Base-by-base conservation (phyloP, 1,140 invertebrate genomes). In the Drosophila yakuba region DNA sequence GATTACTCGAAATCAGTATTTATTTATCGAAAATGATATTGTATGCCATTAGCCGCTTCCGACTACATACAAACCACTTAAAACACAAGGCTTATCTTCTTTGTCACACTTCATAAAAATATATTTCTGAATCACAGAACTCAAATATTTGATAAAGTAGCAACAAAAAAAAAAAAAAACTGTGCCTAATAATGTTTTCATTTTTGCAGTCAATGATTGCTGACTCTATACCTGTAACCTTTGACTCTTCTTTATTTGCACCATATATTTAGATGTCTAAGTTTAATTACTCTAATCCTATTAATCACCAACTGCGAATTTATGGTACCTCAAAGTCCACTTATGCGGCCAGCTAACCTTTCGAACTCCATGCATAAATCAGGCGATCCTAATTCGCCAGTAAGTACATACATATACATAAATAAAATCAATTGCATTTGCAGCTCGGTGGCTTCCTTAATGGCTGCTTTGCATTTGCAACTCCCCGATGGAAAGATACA, bases 281-380 rank as follows among this genome's bases (percentile, higher is more conserved):
- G 14, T 4, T 17, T 4, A 61, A 66, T 48, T 15, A 14, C 20
- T 43, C 35, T 11, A 15, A 50, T 38, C 8, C 11, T n/a, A 64
- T 44, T 28, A 28, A 67, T 17, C 28, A 17, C 43, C 55, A 28
- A n/a, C 11, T 38, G 28, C 28, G 47, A 48, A 41, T 75, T 82
- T 84, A 83, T 83, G 45, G 66, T 60, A 59, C 80, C 72, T 75
- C 11, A 7, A 67, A 67, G 80, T 57, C 41, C 58, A 73, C 62
- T 84, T 83, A 83, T 75, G 56, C 57, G 47, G 14, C 28, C 10
- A 36, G 32, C n/a, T 39, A 52, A 32, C 57, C 23, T 36, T 23
- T 50, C 15, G 15, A 44, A 3, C 8, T 4, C 11, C 32, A 57
- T 81, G 55, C 74, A 82, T 82, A 61, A 69, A 84, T 75, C 61